Conservation (phyloP, 2,888 invertebrate species). For the Tribolium freemani region DNA sequence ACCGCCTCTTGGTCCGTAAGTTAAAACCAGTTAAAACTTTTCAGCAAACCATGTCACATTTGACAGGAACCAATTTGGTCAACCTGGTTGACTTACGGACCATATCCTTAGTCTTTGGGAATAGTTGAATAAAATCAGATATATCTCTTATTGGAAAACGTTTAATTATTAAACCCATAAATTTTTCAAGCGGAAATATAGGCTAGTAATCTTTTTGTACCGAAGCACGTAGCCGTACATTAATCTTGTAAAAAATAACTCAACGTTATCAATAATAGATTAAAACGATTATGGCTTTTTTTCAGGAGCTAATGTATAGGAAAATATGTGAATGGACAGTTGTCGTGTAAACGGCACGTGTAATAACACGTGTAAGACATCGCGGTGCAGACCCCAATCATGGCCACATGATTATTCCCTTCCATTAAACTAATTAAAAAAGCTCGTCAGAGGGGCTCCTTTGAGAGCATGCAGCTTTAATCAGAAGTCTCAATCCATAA, state of each 20-base stretch:
- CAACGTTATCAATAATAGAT: not conserved
- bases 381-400: not conserved
- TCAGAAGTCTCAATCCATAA: slow-evolving; percentile 40
- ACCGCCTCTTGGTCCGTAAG: too few species aligned
- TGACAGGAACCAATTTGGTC: too few species aligned
- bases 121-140: not conserved
- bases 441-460: slow-evolving; percentile 11
- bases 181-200: not conserved
- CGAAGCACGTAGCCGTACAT: not conserved
- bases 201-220: not conserved
- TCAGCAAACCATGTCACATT: too few species aligned
- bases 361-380: not conserved
- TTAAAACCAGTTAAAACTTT: too few species aligned
- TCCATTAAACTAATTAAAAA: slow-evolving; percentile 38
- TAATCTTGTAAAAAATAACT: not conserved
- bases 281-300: not conserved
- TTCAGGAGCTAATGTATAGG: not conserved
- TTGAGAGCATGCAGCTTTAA: slow-evolving; percentile 33
- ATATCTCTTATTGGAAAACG: not conserved
- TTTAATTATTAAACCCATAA: not conserved
- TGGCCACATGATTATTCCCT: slow-evolving; percentile 19
- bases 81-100: too few species aligned
- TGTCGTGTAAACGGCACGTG: not conserved
- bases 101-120: not conserved
- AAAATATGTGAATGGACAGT: not conserved